phyloP scores from a whole-genome alignment of 2,797 vertebrate species.

The Chelidonichthys spinosus region DNA sequence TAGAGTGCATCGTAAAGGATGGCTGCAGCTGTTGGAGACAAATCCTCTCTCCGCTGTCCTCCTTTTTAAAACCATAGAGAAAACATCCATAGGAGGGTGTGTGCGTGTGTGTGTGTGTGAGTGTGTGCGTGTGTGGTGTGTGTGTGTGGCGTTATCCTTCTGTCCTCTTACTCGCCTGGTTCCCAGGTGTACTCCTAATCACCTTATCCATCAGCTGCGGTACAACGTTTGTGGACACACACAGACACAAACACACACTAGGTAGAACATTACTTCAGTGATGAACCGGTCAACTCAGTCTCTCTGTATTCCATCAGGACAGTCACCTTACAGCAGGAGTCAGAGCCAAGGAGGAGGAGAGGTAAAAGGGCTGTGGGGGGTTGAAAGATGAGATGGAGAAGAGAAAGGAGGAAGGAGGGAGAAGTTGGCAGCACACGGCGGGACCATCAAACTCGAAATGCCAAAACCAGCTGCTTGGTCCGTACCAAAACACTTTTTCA shows the following conservation, averaged over 20 bases:
- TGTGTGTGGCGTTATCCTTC: slow-evolving; percentile 44
- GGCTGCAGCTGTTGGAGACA: slow-evolving; percentile 30
- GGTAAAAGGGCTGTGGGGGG: slow-evolving; percentile 21
- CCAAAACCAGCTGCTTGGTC: slow-evolving; percentile 43
- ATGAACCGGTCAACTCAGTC: slow-evolving; percentile 47
- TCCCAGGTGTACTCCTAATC: slow-evolving; percentile 73
- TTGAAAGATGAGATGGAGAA: slow-evolving; percentile 47
- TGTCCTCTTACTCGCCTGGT: slow-evolving; percentile 56
- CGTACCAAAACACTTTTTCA: slow-evolving; percentile 22
- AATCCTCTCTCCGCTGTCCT: slow-evolving; percentile 37
- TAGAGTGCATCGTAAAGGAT: slow-evolving; percentile 23
- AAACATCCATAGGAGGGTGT: slow-evolving; percentile 40
- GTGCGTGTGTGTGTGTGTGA: slow-evolving; percentile 14
- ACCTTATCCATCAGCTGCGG: slow-evolving; percentile 66
- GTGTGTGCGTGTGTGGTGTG: slow-evolving; percentile 18
- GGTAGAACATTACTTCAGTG: slow-evolving; percentile 52
- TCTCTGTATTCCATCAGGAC: slow-evolving; percentile 54
- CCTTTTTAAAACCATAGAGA: slow-evolving; percentile 51
- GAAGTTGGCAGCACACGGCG: slow-evolving; percentile 42
- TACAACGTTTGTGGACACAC: slow-evolving; percentile 54
- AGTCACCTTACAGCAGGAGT: slow-evolving; percentile 46
- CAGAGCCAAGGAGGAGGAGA: slow-evolving; percentile 23
- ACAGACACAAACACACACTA: slow-evolving; percentile 41
- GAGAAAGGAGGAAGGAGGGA: slow-evolving; percentile 9
- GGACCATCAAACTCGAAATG: slow-evolving; percentile 29